Evolutionary conservation across 2,797 vertebrate species (phyloP).

Genomic region (Anguilla megastoma): DNA sequence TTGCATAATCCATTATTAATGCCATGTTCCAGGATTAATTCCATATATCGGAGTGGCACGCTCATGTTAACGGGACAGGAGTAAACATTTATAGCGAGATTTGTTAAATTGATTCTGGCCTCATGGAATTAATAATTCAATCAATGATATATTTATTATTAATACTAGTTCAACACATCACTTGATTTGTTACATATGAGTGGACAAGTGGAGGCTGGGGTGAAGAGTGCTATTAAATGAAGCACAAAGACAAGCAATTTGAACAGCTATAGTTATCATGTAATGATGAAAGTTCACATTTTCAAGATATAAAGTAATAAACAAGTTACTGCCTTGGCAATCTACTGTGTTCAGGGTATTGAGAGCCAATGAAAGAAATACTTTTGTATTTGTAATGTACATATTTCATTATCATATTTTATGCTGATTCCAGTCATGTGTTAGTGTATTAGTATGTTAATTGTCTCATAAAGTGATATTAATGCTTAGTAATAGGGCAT

Average conservation of each 20-base stretch:
- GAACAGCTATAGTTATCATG: neutral
- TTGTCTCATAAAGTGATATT: neutral
- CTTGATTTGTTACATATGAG: constrained; percentile 25
- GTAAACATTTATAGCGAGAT: neutral
- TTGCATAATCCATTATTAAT: constrained; percentile 27
- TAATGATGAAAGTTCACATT: neutral
- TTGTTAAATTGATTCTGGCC: constrained; percentile 27
- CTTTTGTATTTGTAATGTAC: neutral
- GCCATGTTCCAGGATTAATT: constrained; percentile 13
- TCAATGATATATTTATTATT: constrained; percentile 24
- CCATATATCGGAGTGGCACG: neutral
- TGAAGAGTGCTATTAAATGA: neutral
- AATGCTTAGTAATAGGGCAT: neutral
- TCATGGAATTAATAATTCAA: constrained; percentile 25
- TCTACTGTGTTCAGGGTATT: neutral
- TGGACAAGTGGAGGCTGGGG: neutral
- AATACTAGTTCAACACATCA: constrained; percentile 21
- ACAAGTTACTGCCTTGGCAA: neutral
- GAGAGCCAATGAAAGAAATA: neutral
- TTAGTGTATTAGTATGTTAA: neutral
- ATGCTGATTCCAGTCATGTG: neutral
- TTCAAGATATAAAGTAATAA: neutral
- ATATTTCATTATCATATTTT: neutral
- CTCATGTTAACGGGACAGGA: constrained; percentile 2
- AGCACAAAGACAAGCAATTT: neutral